Evolutionary conservation across 2,888 invertebrate species (phyloP), one percentile per base, ranked within the genome.

Genomic region (Abrostola triplasia): DNA sequence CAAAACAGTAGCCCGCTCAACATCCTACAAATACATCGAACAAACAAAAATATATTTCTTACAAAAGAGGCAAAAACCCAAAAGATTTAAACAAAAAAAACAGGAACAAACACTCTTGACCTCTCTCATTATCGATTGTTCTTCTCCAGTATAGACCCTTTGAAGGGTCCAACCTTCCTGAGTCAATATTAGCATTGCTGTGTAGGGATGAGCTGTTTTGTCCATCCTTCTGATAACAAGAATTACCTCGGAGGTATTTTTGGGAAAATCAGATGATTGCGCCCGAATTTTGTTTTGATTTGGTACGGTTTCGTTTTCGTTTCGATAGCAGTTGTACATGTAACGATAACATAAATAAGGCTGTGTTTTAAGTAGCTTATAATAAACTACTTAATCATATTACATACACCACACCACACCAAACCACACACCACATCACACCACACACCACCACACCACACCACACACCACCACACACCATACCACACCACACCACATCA

Each of bases 111-210:
- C 24, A 47, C 24, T 5, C 44, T 47, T 47, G 44, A 13, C 44
- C 44, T 47, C 13, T 44, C 52, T 49, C 40, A 41, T 59, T 37
- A 49, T 40, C 35, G 24, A 60, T 42, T 60, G 54, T 54, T 50
- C 50, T 38, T 38, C 13, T 53, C 24, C 37, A 35, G 53, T 44
- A 24, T 24, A 59, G 36, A 51, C 48, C 48, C 41, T 36, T 8
- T 47, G 49, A 79, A 70, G 48, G 76, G 68, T 56, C 60, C 52
- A 36, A 61, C 62, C 56, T 48, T 66, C 73, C 73, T 54, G 60
- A 77, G 79, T 81, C 76, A 84, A 84, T 82, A 84, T 84, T 84
- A 79, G 67, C 80, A 71, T 71, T 75, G 72, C 67, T 67, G 66
- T 73, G 73, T 66, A 70, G 68, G 69, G 72, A 58, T 40, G 36